Percentiles rank a stretch among this genome's conserved stretches.
phyloP scores from a whole-genome alignment of 2,797 vertebrate genomes.

The Mormyrops boulengeri region DNA sequence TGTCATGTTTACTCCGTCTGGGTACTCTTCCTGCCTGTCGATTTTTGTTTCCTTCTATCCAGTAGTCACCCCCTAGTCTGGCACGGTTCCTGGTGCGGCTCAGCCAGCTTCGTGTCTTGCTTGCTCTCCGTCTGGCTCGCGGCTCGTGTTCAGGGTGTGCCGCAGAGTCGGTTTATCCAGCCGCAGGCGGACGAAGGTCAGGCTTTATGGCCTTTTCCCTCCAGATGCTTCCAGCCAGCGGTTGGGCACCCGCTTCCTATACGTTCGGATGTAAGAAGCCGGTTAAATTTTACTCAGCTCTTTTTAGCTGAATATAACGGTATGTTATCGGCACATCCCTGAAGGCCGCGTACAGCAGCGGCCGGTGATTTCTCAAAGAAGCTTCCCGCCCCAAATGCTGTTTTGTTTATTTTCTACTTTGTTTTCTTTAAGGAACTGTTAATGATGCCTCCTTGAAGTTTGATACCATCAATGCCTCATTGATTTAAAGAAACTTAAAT shows the following conservation, averaged over 20 bases:
- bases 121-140: neutral
- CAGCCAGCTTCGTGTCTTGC: neutral
- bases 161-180: constrained; percentile 6
- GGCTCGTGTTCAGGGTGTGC: neutral
- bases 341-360: neutral
- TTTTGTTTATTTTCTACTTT: neutral
- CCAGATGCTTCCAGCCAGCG: neutral
- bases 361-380: neutral
- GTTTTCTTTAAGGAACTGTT: neutral
- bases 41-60: neutral
- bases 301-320: neutral
- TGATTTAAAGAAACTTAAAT: neutral
- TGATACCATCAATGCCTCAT: neutral
- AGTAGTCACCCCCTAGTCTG: neutral
- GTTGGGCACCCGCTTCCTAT: neutral
- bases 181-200: neutral
- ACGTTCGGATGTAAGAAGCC: neutral
- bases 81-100: neutral
- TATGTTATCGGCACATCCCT: neutral
- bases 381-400: neutral
- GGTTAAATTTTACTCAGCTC: neutral
- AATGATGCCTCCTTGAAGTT: neutral
- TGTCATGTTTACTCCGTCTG: neutral
- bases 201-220: neutral
- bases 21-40: neutral